A percentile compares a stretch with the other conserved stretches of the same genome.
phyloP scores from a whole-genome alignment of 2,113 vertebrate genomes.

The Hydrochoerus hydrochaeris region DNA sequence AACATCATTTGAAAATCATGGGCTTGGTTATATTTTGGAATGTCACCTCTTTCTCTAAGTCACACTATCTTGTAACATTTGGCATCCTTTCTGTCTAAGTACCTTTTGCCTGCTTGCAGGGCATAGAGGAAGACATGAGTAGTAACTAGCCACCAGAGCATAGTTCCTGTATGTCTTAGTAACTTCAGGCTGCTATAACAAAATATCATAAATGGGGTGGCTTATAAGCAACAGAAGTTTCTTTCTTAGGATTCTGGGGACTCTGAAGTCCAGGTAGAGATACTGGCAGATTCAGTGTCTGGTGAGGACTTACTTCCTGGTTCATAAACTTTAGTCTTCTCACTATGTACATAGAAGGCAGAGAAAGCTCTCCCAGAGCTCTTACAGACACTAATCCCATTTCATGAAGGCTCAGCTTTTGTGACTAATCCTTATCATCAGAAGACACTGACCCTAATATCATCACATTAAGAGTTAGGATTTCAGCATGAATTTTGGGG shows the following conservation, averaged over 20 bases:
- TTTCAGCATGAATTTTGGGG: neutral
- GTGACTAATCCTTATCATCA: neutral
- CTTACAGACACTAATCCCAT: neutral
- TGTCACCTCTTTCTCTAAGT: constrained; percentile 21
- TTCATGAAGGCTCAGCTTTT: neutral
- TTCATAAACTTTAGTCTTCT: neutral
- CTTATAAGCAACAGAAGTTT: neutral
- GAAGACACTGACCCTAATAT: neutral
- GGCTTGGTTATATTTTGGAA: constrained; percentile 36
- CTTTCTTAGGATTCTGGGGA: neutral
- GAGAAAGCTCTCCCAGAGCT: neutral
- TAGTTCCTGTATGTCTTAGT: neutral
- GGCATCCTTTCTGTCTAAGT: neutral
- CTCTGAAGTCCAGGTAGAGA: neutral
- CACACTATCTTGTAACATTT: neutral
- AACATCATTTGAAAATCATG: constrained; percentile 4
- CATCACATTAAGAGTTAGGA: neutral
- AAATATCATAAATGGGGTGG: neutral
- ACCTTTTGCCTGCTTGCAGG: neutral
- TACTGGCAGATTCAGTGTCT: neutral
- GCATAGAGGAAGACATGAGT: neutral
- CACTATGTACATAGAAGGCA: neutral
- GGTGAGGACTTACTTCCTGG: neutral
- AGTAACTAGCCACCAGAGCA: neutral
- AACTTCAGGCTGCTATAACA: neutral